These are phyloP conservation scores for Cheilosia urbana DNA, from an alignment of 2,888 invertebrate species.

Conservation along the genomic window DNA sequence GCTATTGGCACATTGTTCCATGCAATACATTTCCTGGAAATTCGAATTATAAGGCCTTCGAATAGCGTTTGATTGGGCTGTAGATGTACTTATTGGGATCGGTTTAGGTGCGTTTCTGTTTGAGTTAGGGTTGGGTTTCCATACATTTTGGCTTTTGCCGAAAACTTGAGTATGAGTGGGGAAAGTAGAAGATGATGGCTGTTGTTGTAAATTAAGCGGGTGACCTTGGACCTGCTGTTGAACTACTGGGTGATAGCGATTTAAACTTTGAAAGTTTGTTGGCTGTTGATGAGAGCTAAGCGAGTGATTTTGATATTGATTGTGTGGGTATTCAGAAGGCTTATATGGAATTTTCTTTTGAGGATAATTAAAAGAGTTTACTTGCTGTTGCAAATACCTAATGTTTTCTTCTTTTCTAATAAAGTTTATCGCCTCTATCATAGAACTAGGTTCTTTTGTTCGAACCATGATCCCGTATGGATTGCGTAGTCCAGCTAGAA, in stretches of 20 bases:
- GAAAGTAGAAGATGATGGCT: constrained; percentile 5
- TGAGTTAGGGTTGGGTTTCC: constrained; percentile 27
- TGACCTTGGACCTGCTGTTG: constrained; percentile 4
- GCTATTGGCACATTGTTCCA: constrained; percentile 20
- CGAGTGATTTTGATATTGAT: background rate
- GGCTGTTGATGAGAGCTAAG: background rate
- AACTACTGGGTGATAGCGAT: background rate
- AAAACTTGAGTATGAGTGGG: constrained; percentile 38
- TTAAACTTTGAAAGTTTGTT: constrained; percentile 1
- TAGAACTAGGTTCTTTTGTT: constrained; percentile 6
- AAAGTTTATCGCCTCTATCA: constrained; percentile 30
- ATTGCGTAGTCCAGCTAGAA: constrained; percentile 26
- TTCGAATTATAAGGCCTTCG: constrained; percentile 5
- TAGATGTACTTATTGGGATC: constrained; percentile 33
- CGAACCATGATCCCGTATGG: constrained; percentile 24
- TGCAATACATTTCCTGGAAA: constrained; percentile 30
- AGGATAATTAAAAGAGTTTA: background rate
- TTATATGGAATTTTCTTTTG: background rate
- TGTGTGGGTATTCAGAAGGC: background rate
- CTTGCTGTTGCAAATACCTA: constrained; percentile 21
- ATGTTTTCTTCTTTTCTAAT: constrained; percentile 37
- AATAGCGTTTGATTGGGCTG: constrained; percentile 16
- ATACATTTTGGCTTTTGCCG: constrained; percentile 39
- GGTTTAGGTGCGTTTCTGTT: constrained; percentile 16
- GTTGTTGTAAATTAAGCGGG: constrained; percentile 16